Percentiles rank a stretch among this genome's conserved stretches.
These are phyloP conservation scores for Pseudobourletiella spinata DNA, from an alignment of 1,140 invertebrate genomes.

Conservation along the genomic window DNA sequence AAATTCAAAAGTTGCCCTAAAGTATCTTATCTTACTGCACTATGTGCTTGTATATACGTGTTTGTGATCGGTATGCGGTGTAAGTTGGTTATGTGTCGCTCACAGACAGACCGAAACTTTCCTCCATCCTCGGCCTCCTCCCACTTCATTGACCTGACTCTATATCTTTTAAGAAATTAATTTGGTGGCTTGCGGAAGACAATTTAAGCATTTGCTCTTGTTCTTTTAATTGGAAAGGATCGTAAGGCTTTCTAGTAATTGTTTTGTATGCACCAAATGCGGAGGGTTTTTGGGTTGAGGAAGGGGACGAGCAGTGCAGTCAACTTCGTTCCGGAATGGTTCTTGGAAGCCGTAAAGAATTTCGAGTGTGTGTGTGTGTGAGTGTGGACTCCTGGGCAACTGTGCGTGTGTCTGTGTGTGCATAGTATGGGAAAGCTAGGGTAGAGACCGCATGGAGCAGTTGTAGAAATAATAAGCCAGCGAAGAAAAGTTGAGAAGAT, in stretches of 20 bases:
- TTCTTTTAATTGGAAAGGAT: constrained; percentile 4
- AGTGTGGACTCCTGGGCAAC: too few species aligned
- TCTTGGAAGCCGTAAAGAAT: neutral
- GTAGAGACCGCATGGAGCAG: neutral
- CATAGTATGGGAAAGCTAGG: neutral
- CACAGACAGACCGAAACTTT: too few species aligned
- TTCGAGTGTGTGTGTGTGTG: neutral
- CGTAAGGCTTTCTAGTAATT: neutral
- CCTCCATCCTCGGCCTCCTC: too few species aligned
- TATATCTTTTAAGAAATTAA: constrained; percentile 3
- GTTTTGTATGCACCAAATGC: too few species aligned
- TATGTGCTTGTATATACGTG: too few species aligned
- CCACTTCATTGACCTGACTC: constrained; percentile 3
- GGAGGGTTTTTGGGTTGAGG: too few species aligned
- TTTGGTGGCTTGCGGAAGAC: neutral
- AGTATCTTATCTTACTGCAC: too few species aligned
- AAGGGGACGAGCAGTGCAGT: neutral
- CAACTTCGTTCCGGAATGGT: neutral
- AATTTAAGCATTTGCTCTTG: constrained; percentile 4
- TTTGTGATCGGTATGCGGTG: too few species aligned
- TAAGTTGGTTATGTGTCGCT: too few species aligned
- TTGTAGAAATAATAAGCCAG: neutral
- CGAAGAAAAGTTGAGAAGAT: constrained; percentile 14
- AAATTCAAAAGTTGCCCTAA: too few species aligned
- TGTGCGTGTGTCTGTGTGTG: neutral